Conservation (phyloP, 1,140 invertebrate species). For the Ruditapes philippinarum region DNA sequence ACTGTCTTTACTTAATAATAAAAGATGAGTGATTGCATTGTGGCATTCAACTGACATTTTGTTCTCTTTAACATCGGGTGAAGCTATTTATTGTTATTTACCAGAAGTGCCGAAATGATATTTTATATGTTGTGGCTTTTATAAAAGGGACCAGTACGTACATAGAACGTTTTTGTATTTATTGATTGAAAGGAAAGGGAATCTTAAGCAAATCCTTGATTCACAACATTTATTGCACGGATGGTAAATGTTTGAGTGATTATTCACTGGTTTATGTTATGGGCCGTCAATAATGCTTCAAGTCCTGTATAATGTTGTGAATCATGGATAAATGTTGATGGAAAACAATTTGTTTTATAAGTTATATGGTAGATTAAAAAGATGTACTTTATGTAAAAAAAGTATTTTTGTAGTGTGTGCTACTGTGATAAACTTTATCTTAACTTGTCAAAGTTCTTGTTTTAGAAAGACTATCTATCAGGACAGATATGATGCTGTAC, state of each 20-base stretch:
- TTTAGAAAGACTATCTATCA: constrained; percentile 23
- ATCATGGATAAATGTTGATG: background rate
- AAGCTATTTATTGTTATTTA: background rate
- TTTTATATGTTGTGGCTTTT: background rate
- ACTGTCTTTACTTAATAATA: too few relatives aligned
- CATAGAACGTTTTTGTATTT: background rate
- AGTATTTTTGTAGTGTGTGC: constrained; percentile 9
- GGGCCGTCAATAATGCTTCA: too few relatives aligned
- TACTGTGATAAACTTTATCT: constrained; percentile 13
- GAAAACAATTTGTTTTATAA: background rate
- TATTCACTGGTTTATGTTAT: too few relatives aligned
- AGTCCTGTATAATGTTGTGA: background rate
- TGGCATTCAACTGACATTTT: background rate
- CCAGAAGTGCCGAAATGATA: constrained; percentile 51
- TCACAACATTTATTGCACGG: too few relatives aligned
- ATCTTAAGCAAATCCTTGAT: too few relatives aligned
- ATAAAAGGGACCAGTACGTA: background rate
- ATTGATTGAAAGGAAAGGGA: background rate
- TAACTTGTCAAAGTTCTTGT: constrained; percentile 35
- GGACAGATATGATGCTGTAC: too few relatives aligned
- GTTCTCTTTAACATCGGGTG: background rate
- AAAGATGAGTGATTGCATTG: too few relatives aligned
- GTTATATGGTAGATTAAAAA: background rate
- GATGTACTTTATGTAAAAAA: background rate
- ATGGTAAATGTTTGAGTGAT: too few relatives aligned